Evolutionary conservation across 2,797 vertebrate species (phyloP).

Genomic region (Lepilemur septentrionalis): DNA sequence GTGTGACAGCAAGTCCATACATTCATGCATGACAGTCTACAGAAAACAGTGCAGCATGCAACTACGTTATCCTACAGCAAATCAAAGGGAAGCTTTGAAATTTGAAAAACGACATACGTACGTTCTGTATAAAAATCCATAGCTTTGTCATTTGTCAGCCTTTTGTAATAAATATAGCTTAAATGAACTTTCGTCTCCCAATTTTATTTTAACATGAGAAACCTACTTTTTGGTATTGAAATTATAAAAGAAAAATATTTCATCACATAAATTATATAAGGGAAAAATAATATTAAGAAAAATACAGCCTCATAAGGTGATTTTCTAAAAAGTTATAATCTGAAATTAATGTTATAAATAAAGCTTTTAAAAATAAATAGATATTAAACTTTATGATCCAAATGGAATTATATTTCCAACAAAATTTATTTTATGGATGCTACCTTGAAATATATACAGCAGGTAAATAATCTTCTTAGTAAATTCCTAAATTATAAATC

Average conservation of each 20-base stretch:
- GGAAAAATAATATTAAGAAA: background rate
- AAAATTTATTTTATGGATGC: background rate
- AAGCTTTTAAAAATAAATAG: background rate
- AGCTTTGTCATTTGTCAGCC: constrained; percentile 27
- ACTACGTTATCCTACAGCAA: background rate
- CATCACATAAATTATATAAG: background rate
- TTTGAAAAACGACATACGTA: background rate
- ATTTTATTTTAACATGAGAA: background rate
- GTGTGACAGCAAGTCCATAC: background rate
- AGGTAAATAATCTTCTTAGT: background rate
- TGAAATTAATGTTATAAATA: background rate
- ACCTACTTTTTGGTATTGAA: background rate
- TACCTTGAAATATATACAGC: background rate
- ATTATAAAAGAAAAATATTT: constrained; percentile 19
- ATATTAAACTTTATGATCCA: background rate
- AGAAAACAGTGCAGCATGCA: background rate
- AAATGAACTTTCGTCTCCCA: background rate
- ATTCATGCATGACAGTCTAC: background rate
- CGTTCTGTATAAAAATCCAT: background rate
- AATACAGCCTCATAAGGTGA: background rate
- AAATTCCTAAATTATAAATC: constrained; percentile 38
- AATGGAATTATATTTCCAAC: background rate
- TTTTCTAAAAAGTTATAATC: background rate
- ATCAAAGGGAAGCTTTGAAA: background rate
- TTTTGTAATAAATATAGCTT: background rate